A percentile compares a stretch with the other conserved stretches of the same genome.
Evolutionary conservation across 1,140 invertebrate genomes (phyloP).

Genomic region (Caligus rogercresseyi): DNA sequence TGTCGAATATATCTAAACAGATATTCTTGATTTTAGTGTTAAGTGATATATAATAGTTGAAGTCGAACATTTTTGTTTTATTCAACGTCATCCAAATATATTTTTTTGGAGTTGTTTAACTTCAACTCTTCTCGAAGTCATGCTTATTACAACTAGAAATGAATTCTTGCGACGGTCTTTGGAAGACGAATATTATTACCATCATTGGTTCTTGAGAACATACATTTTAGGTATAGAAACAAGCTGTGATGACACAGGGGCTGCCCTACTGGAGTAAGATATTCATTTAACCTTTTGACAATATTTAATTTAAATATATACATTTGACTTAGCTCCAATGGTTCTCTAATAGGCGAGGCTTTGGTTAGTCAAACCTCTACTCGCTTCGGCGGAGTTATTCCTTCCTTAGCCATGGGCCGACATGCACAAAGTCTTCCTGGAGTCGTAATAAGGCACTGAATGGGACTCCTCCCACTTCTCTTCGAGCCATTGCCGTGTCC

Average conservation of each 20-base stretch:
- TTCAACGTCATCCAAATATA: too few species aligned
- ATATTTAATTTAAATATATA: slow-evolving; percentile 44
- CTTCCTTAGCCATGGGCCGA: slow-evolving; percentile 17
- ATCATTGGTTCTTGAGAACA: slow-evolving; percentile 4
- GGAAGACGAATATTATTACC: too few species aligned
- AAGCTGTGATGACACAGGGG: slow-evolving; percentile 94
- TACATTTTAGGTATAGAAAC: slow-evolving; percentile 79
- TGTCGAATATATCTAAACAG: too few species aligned
- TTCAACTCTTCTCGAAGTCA: too few species aligned
- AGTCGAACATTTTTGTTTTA: too few species aligned
- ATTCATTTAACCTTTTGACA: slow-evolving; percentile 49
- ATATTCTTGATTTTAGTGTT: too few species aligned
- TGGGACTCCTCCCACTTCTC: not conserved
- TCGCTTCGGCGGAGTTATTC: slow-evolving; percentile 28
- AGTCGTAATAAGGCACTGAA: not conserved
- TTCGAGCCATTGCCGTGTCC: not conserved
- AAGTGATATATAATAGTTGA: too few species aligned
- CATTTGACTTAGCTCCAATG: not conserved
- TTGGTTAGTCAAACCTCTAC: not conserved
- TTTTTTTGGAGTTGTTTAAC: too few species aligned
- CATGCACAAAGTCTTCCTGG: not conserved
- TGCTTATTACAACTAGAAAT: too few species aligned
- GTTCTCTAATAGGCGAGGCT: not conserved
- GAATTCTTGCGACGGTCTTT: too few species aligned
- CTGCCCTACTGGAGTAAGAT: slow-evolving; percentile 54